phyloP scores from a whole-genome alignment of 2,797 vertebrate species.

The Brachymystax lenok region DNA sequence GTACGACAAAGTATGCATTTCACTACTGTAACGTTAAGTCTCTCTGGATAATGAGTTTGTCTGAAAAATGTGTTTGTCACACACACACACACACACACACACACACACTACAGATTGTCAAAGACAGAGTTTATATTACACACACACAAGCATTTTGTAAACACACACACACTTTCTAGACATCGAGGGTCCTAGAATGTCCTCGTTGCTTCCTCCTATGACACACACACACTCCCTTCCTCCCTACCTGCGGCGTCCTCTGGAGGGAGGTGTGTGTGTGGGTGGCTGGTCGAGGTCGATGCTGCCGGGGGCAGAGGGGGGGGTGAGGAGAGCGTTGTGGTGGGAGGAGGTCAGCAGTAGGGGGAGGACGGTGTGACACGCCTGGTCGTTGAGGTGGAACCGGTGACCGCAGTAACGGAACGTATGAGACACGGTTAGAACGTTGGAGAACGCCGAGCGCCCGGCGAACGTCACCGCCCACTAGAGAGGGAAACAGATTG shows the following conservation, averaged over 20 bases:
- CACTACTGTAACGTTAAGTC: too few relatives aligned
- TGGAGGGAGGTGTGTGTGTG: conserved; percentile 64
- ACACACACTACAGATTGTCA: background rate
- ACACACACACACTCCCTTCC: background rate
- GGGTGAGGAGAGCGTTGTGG: conserved; percentile 93
- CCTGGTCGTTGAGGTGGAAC: conserved; percentile 95
- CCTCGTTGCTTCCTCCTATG: too few relatives aligned
- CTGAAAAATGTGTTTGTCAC: too few relatives aligned
- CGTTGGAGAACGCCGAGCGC: conserved; percentile 92
- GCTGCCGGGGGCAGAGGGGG: conserved; percentile 79
- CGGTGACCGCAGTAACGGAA: conserved; percentile 97
- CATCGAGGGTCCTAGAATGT: too few relatives aligned
- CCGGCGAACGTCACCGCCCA: conserved; percentile 98
- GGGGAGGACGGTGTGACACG: conserved; percentile 96
- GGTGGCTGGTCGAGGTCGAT: conserved; percentile 79
- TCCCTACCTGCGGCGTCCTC: conserved; percentile 74
- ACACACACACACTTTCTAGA: background rate
- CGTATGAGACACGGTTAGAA: conserved; percentile 94
- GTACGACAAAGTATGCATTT: too few relatives aligned
- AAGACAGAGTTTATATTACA: background rate
- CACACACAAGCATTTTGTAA: background rate
- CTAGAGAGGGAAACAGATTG: conserved; percentile 52
- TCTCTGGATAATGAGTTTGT: too few relatives aligned
- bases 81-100: background rate
- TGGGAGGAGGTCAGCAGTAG: conserved; percentile 94